These are phyloP conservation scores for Gavia stellata DNA, from an alignment of 2,113 vertebrate species.

Conservation along the genomic window DNA sequence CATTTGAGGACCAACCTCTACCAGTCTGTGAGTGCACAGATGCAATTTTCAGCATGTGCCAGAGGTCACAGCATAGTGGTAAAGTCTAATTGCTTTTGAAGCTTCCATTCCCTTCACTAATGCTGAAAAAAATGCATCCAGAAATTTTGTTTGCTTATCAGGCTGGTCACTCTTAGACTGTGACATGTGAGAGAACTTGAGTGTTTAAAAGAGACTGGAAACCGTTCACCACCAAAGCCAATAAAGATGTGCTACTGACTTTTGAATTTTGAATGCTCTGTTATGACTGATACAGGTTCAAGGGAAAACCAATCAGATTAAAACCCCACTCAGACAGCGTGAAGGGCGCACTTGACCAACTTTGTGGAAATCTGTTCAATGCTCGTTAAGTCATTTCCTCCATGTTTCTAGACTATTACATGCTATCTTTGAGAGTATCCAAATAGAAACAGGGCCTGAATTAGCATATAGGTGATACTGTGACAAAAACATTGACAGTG, in stretches of 20 bases:
- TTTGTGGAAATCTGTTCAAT: not conserved
- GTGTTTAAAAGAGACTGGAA: not conserved
- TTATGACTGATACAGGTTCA: not conserved
- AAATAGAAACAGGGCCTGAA: not conserved
- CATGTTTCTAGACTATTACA: not conserved
- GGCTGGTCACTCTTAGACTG: not conserved
- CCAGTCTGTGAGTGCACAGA: not conserved
- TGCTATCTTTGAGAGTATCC: not conserved
- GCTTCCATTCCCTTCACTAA: not conserved
- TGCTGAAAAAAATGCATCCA: not conserved
- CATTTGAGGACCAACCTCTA: not conserved
- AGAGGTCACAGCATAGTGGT: not conserved
- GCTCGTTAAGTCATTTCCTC: not conserved
- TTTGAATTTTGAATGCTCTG: not conserved
- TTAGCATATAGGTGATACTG: not conserved
- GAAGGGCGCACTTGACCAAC: fast-evolving
- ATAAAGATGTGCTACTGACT: not conserved
- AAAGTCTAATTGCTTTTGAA: not conserved
- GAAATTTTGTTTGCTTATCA: not conserved
- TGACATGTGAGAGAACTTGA: not conserved
- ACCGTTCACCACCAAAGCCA: not conserved
- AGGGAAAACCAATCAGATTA: not conserved
- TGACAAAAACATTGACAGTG: not conserved
- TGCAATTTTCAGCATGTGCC: not conserved
- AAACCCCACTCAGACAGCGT: not conserved